Base-by-base conservation (phyloP, 2,797 vertebrate genomes). In the Astyanax mexicanus region DNA sequence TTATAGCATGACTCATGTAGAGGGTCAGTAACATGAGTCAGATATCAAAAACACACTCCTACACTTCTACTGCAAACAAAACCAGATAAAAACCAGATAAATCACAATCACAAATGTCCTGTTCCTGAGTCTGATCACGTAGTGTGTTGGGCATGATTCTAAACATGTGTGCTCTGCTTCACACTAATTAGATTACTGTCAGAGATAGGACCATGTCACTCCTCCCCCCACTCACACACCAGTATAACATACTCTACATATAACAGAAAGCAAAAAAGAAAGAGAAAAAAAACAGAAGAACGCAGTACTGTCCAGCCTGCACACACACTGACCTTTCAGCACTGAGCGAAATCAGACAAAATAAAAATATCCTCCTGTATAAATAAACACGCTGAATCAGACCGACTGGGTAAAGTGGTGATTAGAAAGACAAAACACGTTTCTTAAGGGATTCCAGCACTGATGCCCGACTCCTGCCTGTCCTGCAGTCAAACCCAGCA, bases 241-340 rank as follows among this genome's bases (percentile, higher is more conserved):
- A 23, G 54, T 68, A 69, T 29, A 47, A 38, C 45, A 6, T 9
- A 58, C n/a, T n/a, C n/a, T n/a, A n/a, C n/a, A n/a, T n/a, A n/a
- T n/a, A n/a, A n/a, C n/a, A n/a, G n/a, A n/a, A n/a, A n/a, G n/a
- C n/a, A n/a, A n/a, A n/a, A n/a, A n/a, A n/a, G n/a, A n/a, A n/a
- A n/a, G n/a, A 13, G 40, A 55, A 27, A 49, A 65, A 79, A 74
- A 74, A 81, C 58, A 82, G 23, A 51, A 73, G 72, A 77, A 75
- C 77, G 72, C 32, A n/a, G 54, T 45, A 37, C n/a, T n/a, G n/a
- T n/a, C n/a, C n/a, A n/a, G n/a, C n/a, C n/a, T 44, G 69, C 49
- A 67, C 66, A n/a, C 17, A 54, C 19, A 19, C 9, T 60, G 57
- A 57, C 25, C 25, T 17, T 15, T 55, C 52, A 55, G 25, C 52